These are phyloP conservation scores for Diuraphis noxia DNA, from an alignment of 1,140 invertebrate genomes.

Conservation along the genomic window DNA sequence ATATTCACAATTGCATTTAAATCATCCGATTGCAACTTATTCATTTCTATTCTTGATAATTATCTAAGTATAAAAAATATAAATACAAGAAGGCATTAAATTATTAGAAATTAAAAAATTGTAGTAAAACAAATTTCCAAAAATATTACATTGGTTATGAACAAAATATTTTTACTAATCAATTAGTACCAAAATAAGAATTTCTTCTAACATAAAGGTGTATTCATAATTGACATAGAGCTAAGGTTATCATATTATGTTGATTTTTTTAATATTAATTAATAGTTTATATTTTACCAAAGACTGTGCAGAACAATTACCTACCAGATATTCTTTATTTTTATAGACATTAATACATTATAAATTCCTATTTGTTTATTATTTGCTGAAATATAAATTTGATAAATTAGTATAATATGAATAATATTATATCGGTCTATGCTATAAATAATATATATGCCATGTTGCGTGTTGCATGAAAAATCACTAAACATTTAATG, in stretches of 20 bases:
- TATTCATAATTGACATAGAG: not conserved
- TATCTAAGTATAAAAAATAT: not conserved
- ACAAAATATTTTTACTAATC: not conserved
- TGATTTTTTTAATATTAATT: not conserved
- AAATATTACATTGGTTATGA: not conserved
- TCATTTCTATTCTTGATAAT: conserved; percentile 2
- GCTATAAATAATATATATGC: too few relatives aligned
- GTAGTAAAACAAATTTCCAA: not conserved
- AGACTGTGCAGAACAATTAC: not conserved
- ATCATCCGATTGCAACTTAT: conserved; percentile 19
- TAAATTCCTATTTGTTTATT: too few relatives aligned
- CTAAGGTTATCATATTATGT: not conserved
- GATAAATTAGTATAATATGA: too few relatives aligned
- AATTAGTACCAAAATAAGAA: not conserved
- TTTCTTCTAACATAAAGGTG: not conserved
- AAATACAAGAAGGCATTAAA: not conserved
- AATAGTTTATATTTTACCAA: not conserved
- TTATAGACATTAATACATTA: too few relatives aligned
- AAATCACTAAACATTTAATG: too few relatives aligned
- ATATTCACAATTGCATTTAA: conserved; percentile 21
- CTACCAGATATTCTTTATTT: not conserved
- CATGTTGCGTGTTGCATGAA: too few relatives aligned
- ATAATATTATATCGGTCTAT: too few relatives aligned
- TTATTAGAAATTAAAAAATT: not conserved
- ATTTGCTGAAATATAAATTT: too few relatives aligned